These are phyloP conservation scores for Cerceris ruficornis DNA, from an alignment of 2,888 invertebrate genomes.

Conservation along the genomic window DNA sequence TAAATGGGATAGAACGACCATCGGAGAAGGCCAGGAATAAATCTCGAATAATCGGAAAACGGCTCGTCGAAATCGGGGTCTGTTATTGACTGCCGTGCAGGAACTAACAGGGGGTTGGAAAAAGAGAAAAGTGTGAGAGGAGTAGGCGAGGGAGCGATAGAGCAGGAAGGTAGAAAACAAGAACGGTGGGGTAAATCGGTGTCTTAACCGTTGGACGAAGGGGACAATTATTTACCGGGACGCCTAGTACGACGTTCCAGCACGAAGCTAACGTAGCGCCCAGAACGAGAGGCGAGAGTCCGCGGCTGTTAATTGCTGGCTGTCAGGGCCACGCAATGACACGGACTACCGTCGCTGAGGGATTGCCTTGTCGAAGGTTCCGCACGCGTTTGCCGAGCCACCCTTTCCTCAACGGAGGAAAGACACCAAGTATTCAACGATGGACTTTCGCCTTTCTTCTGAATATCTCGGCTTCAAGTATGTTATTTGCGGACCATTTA, in stretches of 20 bases:
- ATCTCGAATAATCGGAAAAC: slow-evolving; percentile 76
- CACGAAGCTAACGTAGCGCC: slow-evolving; percentile 46
- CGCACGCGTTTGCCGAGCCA: slow-evolving; percentile 50
- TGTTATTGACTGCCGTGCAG: slow-evolving; percentile 74
- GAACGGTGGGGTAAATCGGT: slow-evolving; percentile 70
- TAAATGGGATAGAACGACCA: slow-evolving; percentile 16
- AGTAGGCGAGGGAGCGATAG: slow-evolving; percentile 53
- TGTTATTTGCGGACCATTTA: too few relatives aligned
- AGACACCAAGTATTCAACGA: slow-evolving; percentile 44
- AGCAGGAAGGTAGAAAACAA: slow-evolving; percentile 50
- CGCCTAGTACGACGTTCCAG: slow-evolving; percentile 66
- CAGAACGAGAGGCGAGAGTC: slow-evolving; percentile 72
- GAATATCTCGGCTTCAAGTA: neutral
- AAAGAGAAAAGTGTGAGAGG: slow-evolving; percentile 62
- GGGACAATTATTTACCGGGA: slow-evolving; percentile 79
- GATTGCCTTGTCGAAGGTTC: slow-evolving; percentile 62
- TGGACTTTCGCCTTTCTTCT: slow-evolving; percentile 21
- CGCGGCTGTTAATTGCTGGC: slow-evolving; percentile 80
- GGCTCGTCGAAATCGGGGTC: slow-evolving; percentile 69
- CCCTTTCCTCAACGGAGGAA: slow-evolving; percentile 55
- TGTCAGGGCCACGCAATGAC: slow-evolving; percentile 79
- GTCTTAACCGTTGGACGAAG: slow-evolving; percentile 75
- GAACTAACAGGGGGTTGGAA: slow-evolving; percentile 52
- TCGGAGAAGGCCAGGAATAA: slow-evolving; percentile 53
- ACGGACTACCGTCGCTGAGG: slow-evolving; percentile 62